These are phyloP conservation scores for Gobiocypris rarus DNA, from an alignment of 2,113 vertebrate genomes.

Conservation along the genomic window DNA sequence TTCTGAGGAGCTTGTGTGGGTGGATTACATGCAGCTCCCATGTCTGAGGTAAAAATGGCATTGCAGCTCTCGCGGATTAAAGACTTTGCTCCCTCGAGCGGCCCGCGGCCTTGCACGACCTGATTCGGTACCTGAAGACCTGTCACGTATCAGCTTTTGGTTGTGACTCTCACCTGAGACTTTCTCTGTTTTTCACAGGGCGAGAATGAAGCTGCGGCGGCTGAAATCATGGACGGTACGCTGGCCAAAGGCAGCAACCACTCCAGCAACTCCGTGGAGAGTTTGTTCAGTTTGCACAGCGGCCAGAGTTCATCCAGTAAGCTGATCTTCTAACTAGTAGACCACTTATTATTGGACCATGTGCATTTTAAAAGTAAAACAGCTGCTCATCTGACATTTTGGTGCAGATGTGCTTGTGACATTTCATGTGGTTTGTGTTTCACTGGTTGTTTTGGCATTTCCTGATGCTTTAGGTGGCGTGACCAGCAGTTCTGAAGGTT, in stretches of 20 bases:
- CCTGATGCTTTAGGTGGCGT: constrained; percentile 80
- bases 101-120: constrained; percentile 51
- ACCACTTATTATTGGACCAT: neutral
- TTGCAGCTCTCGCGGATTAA: constrained; percentile 67
- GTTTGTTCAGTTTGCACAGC: constrained; percentile 86
- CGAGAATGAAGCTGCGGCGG: constrained; percentile 64
- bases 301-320: constrained; percentile 92
- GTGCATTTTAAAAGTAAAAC: neutral
- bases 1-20: constrained; percentile 50
- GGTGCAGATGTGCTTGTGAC: neutral
- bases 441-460: neutral
- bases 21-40: constrained; percentile 62
- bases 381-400: neutral
- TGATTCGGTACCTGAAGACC: constrained; percentile 54
- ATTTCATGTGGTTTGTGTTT: constrained; percentile 8
- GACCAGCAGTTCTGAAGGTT: constrained; percentile 87
- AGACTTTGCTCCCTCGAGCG: constrained; percentile 54
- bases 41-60: constrained; percentile 66
- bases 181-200: constrained; percentile 67
- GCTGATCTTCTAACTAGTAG: constrained; percentile 51
- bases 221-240: constrained; percentile 66
- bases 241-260: constrained; percentile 71
- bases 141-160: constrained; percentile 47
- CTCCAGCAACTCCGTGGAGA: constrained; percentile 86
- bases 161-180: constrained; percentile 38